Evolutionary conservation across 2,797 vertebrate genomes (phyloP), one percentile per base, ranked within the genome.

Genomic region (Pristis pectinata): DNA sequence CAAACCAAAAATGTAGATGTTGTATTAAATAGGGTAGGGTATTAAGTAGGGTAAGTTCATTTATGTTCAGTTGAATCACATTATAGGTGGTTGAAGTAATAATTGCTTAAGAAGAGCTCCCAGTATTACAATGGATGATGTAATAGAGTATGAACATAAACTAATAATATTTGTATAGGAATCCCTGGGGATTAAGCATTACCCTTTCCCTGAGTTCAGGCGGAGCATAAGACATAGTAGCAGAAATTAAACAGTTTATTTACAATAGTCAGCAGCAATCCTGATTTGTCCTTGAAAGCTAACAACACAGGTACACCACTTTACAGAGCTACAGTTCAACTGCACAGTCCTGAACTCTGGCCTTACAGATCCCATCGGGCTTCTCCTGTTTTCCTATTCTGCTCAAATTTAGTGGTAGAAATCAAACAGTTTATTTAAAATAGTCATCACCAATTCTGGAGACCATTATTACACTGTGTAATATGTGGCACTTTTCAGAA

Each of bases 161-260:
- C n/a, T 24, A 91, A 91, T 91, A 91, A 91, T 67, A 91, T 61
- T 91, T 91, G 59, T 24, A n/a, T 11, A 91, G 59, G n/a, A 19
- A 64, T 91, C 87, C 67, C 61, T 64, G 61, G 59, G 87, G 87
- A 76, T 94, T 94, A 74, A 74, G 56, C 17, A 74, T 76, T 74
- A 93, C 30, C 70, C 30, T 53, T 94, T 94, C 92, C 37, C 70
- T 53, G n/a, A 11, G 49, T 76, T 74, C 70, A 94, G 91, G 67
- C 27, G 17, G 41, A 93, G 41, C 67, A 70, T 30, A 74, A 94
- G 67, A 30, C 70, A 76, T 64, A 91, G 87, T 91, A 91, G 87
- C 92, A 94, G 92, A 94, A 94, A 76, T 94, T 49, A 67, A 91
- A 24, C 59, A 41, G 87, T 91, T 91, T 91, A 67, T 91, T 91